These are phyloP conservation scores for Caenorhabditis remanei DNA, from an alignment of 1,140 invertebrate genomes.

Conservation along the genomic window DNA sequence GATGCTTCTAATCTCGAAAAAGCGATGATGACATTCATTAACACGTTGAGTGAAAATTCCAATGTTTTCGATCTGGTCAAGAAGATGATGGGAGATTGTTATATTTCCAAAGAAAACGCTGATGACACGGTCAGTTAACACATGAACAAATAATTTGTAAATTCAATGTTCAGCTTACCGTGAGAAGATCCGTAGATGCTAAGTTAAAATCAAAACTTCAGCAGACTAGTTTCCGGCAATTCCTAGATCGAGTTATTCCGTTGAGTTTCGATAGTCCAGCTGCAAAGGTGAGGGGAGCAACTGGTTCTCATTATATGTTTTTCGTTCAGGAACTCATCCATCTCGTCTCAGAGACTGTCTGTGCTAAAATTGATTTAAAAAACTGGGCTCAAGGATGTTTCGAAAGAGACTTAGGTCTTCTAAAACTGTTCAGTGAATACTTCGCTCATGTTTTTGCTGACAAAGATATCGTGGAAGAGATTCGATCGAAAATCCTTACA, in stretches of 20 bases:
- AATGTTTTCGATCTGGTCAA: background rate
- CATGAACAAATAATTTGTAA: background rate
- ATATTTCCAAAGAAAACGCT: background rate
- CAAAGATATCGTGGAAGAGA: background rate
- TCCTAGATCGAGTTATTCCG: constrained; percentile 1
- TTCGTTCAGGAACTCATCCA: background rate
- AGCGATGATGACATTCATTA: background rate
- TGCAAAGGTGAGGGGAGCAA: background rate
- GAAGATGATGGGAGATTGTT: background rate
- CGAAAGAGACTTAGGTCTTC: background rate
- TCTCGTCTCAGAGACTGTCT: background rate
- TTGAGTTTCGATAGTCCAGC: background rate
- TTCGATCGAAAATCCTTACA: background rate
- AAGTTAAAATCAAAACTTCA: background rate
- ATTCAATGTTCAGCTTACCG: background rate
- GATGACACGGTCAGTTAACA: background rate
- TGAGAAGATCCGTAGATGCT: background rate
- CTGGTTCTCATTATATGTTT: background rate
- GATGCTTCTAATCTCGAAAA: background rate
- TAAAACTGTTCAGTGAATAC: background rate
- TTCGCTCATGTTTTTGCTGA: constrained; percentile 5
- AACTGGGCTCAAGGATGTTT: background rate
- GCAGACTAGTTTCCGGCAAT: constrained; percentile 15
- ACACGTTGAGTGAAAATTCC: background rate
- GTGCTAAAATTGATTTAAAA: background rate